Percentiles rank a stretch among this genome's conserved stretches.
These are phyloP conservation scores for Coccyzus lansbergi DNA, from an alignment of 2,797 vertebrate genomes.

Conservation along the genomic window DNA sequence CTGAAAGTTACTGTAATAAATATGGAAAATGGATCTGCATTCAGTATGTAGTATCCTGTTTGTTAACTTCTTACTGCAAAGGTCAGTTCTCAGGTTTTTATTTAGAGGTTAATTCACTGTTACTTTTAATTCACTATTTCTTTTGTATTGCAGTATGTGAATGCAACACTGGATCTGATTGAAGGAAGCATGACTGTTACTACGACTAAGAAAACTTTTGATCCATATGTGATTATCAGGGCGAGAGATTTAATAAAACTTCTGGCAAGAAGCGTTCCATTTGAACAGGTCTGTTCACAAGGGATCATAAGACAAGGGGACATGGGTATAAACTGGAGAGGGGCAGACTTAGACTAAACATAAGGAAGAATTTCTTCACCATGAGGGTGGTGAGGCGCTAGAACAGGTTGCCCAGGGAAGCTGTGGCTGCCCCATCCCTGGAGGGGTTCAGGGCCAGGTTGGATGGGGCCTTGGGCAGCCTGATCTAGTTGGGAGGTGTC, in stretches of 20 bases:
- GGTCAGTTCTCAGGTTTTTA: neutral
- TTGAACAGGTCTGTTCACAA: conserved; percentile 87
- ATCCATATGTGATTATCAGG: conserved; percentile 90
- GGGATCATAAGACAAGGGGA: no score
- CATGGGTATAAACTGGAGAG: no score
- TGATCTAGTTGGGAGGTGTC: no score
- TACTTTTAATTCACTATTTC: neutral
- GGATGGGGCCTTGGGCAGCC: no score
- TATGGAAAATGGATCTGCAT: neutral
- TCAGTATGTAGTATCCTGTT: accelerated
- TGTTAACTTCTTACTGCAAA: neutral
- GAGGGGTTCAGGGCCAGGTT: no score
- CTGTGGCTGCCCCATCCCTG: no score
- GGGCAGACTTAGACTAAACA: no score
- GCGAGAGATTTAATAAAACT: conserved; percentile 96
- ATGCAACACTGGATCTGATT: conserved; percentile 89
- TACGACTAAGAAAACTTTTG: conserved; percentile 94
- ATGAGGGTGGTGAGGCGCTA: no score
- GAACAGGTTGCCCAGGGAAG: no score
- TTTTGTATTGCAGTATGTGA: conserved; percentile 81
- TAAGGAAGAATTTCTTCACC: no score
- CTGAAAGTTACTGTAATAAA: neutral
- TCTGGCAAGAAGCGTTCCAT: conserved; percentile 92
- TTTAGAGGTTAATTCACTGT: neutral
- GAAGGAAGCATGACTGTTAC: conserved; percentile 94